Evolutionary conservation across 2,113 vertebrate genomes (phyloP), one percentile per base, ranked within the genome.

Genomic region (Channa maculata): DNA sequence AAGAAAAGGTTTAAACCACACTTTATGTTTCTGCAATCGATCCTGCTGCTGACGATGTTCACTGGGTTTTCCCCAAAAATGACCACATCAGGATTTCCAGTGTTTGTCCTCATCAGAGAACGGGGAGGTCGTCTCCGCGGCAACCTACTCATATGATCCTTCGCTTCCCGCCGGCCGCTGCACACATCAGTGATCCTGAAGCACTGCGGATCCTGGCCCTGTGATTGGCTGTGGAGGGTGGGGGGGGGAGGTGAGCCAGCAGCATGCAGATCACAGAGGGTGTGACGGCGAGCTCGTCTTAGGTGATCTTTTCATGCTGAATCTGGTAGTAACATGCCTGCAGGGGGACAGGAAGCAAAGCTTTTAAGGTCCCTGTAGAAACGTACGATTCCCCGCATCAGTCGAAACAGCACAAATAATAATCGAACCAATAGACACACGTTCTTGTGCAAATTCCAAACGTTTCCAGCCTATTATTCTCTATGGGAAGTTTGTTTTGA

Each of bases 271-370:
- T 81, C 68, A 55, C 53, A 1, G 63, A 83, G 61, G 65, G 33
- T 5, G 15, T 6, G 1, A 39, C 7, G 8, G 34, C 14, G 0
- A 8, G 12, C 34, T 49, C 3, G 13, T 37, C 61, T 91, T 97
- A 99, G 55, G 96, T 96, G 85, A 99, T 92, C 90, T 98, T 99
- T 93, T 99, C 98, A 3, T 98, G 97, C 82, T 99, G 98, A 92
- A 99, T 98, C 94, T 99, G 98, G 93, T 97, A 99, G 91, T 99
- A 99, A 90, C 97, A 99, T 0, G 98, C 98, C 97, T 99, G 89
- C 15, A 85, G 82, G 65, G 71, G 84, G 37, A 34, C 2, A 3
- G 62, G 11, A 66, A 43, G 34, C 15, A 49, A 7, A 14, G 43
- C 41, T 3, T 10, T 15, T 8, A 15, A 55, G 5, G 36, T n/a